phyloP scores from a whole-genome alignment of 2,888 invertebrate genomes.

The Limnephilus rhombicus region DNA sequence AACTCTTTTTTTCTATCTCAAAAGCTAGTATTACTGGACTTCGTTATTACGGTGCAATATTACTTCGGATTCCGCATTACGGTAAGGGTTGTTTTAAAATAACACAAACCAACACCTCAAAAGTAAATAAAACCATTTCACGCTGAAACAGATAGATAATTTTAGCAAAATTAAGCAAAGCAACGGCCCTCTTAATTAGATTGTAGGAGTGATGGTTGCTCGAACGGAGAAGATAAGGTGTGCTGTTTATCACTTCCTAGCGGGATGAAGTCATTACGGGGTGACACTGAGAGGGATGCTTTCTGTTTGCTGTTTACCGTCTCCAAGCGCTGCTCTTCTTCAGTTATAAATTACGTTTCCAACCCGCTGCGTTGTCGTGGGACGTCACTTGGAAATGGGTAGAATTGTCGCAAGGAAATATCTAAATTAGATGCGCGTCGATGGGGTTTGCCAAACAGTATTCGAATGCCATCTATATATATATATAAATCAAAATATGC shows the following conservation, averaged over 20 bases:
- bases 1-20: not conserved
- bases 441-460: not conserved
- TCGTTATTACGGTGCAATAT: not conserved
- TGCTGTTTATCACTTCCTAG: not conserved
- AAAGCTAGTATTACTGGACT: not conserved
- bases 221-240: not conserved
- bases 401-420: not conserved
- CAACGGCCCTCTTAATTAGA: constrained; percentile 13
- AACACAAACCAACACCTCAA: not conserved
- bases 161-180: constrained; percentile 3
- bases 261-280: constrained; percentile 2
- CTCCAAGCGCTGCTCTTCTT: not conserved
- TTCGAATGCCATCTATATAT: not conserved
- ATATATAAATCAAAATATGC: too few relatives aligned
- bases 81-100: not conserved
- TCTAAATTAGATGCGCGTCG: not conserved
- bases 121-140: not conserved
- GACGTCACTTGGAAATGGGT: not conserved
- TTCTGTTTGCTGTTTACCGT: not conserved
- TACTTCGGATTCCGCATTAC: not conserved
- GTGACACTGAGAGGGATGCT: not conserved
- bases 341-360: not conserved
- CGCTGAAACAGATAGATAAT: not conserved
- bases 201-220: not conserved
- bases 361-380: too few relatives aligned